Base-by-base conservation (phyloP, 2,888 invertebrate species). In the Ellobium chinense region DNA sequence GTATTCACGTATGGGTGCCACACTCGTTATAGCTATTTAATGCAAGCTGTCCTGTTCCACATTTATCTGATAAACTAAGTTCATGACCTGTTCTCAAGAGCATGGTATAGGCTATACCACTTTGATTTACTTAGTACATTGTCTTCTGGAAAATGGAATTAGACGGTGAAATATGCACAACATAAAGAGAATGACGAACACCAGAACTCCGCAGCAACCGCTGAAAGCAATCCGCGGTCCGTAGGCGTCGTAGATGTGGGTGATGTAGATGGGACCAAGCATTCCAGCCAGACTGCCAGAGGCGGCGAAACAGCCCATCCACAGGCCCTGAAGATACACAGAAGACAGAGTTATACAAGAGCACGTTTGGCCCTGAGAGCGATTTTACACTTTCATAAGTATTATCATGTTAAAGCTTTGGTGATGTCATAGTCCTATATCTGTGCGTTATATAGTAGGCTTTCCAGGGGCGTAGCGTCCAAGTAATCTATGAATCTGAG, bases 301-400 rank as follows among this genome's bases (percentile, higher is more conserved):
- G 14, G 89, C 89, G 7, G 91, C 91, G 21, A 91, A 76, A 82
- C 85, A 85, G 2, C 91, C 91, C 91, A 91, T 91, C 91, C 88
- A 88, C 7, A 88, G 81, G 27, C 91, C 91, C 91, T 91, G 86
- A 5, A 65, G 60, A 4, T n/a, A 60, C 18, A 14, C 9, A 54
- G 18, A 18, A 54, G 18, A 54, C 18, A 54, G 18, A 54, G 18
- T 54, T 9, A 54, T 14, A n/a, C n/a, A n/a, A n/a, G n/a, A n/a
- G n/a, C n/a, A n/a, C n/a, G n/a, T n/a, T n/a, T n/a, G n/a, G n/a
- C n/a, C n/a, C n/a, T n/a, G n/a, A n/a, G n/a, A n/a, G n/a, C n/a
- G n/a, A n/a, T n/a, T n/a, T n/a, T n/a, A n/a, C n/a, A n/a, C n/a
- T n/a, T n/a, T n/a, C n/a, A n/a, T n/a, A n/a, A n/a, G n/a, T n/a